Percentiles rank a stretch among this genome's conserved stretches.
These are phyloP conservation scores for Sanderia malayensis DNA, from an alignment of 30 jellyfish, hydroid and myxozoan species.

Conservation along the genomic window DNA sequence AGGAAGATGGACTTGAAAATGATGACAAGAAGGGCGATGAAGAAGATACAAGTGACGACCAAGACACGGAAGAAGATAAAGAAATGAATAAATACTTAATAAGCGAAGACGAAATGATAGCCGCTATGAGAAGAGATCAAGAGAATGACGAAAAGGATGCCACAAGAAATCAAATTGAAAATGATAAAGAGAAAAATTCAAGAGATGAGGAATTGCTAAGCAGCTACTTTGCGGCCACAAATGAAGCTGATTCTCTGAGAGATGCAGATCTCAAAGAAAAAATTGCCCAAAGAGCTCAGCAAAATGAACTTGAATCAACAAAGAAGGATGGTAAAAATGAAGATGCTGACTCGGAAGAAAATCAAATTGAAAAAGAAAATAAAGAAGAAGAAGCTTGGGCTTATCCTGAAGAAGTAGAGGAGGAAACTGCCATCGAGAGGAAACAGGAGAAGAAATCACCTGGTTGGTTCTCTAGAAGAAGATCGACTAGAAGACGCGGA, in stretches of 20 bases:
- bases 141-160: neutral
- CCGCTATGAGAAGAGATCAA: neutral
- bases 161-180: neutral
- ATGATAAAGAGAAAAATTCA: too few species aligned
- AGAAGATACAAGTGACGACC: too few species aligned
- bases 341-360: neutral
- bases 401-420: neutral
- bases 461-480: neutral
- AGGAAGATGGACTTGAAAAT: neutral
- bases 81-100: neutral
- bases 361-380: neutral
- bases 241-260: too few species aligned
- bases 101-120: neutral
- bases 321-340: too few species aligned
- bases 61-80: neutral
- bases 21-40: slow-evolving; percentile 9
- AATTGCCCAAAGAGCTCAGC: too few species aligned
- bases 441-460: neutral
- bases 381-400: too few species aligned
- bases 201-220: too few species aligned
- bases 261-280: too few species aligned
- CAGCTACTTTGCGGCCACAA: too few species aligned
- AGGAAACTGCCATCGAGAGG: neutral
- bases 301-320: too few species aligned
- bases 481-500: neutral